phyloP scores from a whole-genome alignment of 2,888 invertebrate genomes.

The Catocala fraxini region DNA sequence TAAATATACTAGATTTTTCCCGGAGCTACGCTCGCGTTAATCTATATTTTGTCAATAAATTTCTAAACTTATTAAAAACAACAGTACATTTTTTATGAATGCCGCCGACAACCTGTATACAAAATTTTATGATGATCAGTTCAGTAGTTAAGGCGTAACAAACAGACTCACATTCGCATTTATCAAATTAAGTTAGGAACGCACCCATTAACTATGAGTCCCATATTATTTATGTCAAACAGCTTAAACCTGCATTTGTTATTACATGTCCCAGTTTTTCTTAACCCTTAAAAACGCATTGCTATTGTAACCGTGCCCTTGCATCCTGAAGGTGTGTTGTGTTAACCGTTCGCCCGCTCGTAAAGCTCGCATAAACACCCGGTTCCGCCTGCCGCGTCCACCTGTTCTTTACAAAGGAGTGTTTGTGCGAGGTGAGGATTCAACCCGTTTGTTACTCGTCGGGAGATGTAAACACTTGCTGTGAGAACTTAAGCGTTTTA shows the following conservation, averaged over 20 bases:
- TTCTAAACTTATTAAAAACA: too few species aligned
- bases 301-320: slow-evolving; percentile 50
- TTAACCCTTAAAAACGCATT: slow-evolving; percentile 26
- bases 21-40: too few species aligned
- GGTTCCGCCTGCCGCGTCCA: slow-evolving; percentile 80
- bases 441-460: slow-evolving; percentile 14
- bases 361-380: slow-evolving; percentile 76
- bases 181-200: too few species aligned
- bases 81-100: too few species aligned
- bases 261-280: slow-evolving; percentile 22
- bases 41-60: too few species aligned
- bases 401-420: slow-evolving; percentile 64
- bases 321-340: slow-evolving; percentile 56
- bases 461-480: slow-evolving; percentile 32
- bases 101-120: too few species aligned
- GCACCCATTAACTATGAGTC: too few species aligned
- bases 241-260: slow-evolving; percentile 3
- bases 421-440: slow-evolving; percentile 46
- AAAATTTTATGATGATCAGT: too few species aligned
- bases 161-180: too few species aligned
- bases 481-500: slow-evolving; percentile 18
- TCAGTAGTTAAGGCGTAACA: too few species aligned
- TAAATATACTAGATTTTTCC: too few species aligned
- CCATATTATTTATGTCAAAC: too few species aligned
- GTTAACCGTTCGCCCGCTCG: slow-evolving; percentile 49